Evolutionary conservation across 2,113 vertebrate genomes (phyloP), one percentile per base, ranked within the genome.

Genomic region (Scalopus aquaticus): DNA sequence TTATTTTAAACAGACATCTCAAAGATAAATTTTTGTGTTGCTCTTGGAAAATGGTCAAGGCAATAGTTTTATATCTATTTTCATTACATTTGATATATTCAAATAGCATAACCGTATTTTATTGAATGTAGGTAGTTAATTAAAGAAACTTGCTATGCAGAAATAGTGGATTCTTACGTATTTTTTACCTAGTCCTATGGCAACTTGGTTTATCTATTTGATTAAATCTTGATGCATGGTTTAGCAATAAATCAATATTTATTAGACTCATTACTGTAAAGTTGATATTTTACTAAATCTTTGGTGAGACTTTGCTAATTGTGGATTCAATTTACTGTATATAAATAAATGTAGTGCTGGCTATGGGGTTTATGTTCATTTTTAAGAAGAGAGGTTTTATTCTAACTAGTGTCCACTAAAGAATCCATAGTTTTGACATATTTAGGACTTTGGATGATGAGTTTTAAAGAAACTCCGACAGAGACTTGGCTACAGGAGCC

Each of bases 201-300:
- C 54, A 88, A 51, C 32, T 67, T 93, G 39, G 62, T 82, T 83
- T 93, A 89, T 94, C 26, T 54, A 20, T 65, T 70, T 94, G 35
- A 90, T 84, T 79, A 86, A 88, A 92, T 92, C 15, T 79, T 76
- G 77, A 84, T 9, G 42, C 7, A 26, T 51, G 20, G 49, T 95
- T 95, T 74, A 92, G 42, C 32, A 88, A 78, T 96, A 60, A 77
- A 64, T 95, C 32, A 93, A 22, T 74, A 69, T 85, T 78, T 74
- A 69, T 85, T 78, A 76, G 78, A 67, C 17, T 42, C 0, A 76
- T 90, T 88, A 82, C 0, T 56, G 84, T 93, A 19, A 56, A 78
- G 60, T 13, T 90, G 54, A 39, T 83, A 0, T 78, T 35, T n/a
- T 67, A 30, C 24, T 93, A 84, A 94, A 84, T 79, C 0, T 67